phyloP scores from a whole-genome alignment of 2,797 vertebrate genomes.

The Lepilemur ruficaudatus region DNA sequence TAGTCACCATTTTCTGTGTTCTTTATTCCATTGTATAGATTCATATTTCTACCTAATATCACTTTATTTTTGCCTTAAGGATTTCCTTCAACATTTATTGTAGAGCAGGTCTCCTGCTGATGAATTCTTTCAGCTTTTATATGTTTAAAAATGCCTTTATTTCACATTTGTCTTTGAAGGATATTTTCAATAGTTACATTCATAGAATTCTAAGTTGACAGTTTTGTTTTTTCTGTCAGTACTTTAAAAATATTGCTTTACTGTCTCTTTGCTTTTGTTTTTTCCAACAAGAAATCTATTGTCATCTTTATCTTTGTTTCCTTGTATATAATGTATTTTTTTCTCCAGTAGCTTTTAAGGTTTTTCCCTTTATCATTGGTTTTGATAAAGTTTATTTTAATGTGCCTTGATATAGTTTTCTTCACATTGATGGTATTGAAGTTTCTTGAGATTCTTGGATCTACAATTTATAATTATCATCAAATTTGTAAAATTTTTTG shows the following conservation, averaged over 20 bases:
- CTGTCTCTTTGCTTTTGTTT: not conserved
- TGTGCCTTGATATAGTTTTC: not conserved
- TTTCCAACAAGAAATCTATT: constrained; percentile 16
- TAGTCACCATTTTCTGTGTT: not conserved
- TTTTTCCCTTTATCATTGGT: not conserved
- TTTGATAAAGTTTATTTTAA: constrained; percentile 14
- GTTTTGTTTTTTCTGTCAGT: not conserved
- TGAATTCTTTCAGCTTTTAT: not conserved
- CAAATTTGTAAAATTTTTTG: not conserved
- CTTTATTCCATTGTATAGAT: not conserved
- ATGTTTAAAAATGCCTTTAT: not conserved
- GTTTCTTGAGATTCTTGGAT: not conserved
- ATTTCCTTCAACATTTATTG: not conserved
- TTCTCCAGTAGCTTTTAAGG: not conserved
- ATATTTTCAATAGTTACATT: constrained; percentile 6
- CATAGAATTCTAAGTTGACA: not conserved
- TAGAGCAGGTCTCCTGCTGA: not conserved
- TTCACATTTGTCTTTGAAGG: not conserved
- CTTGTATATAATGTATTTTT: not conserved
- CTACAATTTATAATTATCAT: not conserved
- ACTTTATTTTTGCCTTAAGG: not conserved
- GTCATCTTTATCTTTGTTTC: not conserved
- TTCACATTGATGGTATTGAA: not conserved
- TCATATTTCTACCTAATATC: not conserved
- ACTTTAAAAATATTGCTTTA: constrained; percentile 1